A percentile compares a stretch with the other conserved stretches of the same genome.
Evolutionary conservation across 2,888 invertebrate species (phyloP).

Genomic region (Drosophila atroscutellata): DNA sequence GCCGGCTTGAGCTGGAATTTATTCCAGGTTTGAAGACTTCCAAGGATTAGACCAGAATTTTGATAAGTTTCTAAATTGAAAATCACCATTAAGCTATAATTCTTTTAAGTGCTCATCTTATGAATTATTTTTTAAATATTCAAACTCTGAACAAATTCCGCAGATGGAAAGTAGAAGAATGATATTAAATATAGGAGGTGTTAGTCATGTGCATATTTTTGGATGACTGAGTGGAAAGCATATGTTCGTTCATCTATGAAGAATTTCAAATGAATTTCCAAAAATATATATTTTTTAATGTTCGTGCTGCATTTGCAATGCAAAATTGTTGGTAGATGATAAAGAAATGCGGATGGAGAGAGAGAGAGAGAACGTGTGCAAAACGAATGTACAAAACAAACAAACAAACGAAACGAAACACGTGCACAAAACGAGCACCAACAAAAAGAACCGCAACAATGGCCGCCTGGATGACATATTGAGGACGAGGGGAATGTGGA

Average conservation of each 20-base stretch:
- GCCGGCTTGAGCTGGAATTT: not conserved
- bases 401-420: constrained; percentile 59
- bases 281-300: not conserved
- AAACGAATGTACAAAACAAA: constrained; percentile 80
- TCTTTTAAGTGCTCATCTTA: not conserved
- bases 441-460: constrained; percentile 21
- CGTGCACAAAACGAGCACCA: constrained; percentile 70
- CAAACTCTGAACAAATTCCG: too few species aligned
- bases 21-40: not conserved
- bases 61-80: not conserved
- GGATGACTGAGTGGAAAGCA: constrained; percentile 22
- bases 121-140: not conserved
- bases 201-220: constrained; percentile 36
- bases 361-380: constrained; percentile 58
- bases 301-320: constrained; percentile 58
- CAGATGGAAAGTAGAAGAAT: not conserved
- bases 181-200: not conserved
- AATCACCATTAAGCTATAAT: not conserved
- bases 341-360: constrained; percentile 4
- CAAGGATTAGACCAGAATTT: not conserved
- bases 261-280: constrained; percentile 37
- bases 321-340: constrained; percentile 38
- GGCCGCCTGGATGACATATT: constrained; percentile 29
- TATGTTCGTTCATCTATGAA: constrained; percentile 8
- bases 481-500: not conserved